Conservation (phyloP, 2,113 vertebrate genomes). For the Chlorodrepanis virens region DNA sequence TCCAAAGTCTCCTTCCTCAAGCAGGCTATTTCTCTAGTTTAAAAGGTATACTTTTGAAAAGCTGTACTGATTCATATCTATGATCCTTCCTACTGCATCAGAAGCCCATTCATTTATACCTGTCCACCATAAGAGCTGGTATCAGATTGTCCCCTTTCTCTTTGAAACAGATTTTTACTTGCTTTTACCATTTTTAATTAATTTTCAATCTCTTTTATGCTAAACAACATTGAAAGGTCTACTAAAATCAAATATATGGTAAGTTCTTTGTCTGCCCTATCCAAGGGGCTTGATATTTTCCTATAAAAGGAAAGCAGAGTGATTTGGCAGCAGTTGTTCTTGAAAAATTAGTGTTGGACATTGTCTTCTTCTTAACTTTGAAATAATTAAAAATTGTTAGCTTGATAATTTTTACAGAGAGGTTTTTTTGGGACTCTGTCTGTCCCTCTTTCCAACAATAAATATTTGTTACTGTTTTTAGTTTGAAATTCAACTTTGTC, state of each 20-base stretch:
- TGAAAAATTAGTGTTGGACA: neutral
- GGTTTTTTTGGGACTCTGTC: neutral
- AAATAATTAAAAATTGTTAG: neutral
- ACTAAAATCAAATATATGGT: neutral
- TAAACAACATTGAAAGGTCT: neutral
- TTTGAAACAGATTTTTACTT: neutral
- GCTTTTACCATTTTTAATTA: neutral
- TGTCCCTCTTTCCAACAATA: neutral
- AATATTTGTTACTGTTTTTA: neutral
- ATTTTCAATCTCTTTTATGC: neutral
- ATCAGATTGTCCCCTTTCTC: neutral
- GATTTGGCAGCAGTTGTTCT: neutral
- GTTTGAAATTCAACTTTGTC: neutral
- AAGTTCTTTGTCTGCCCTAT: neutral
- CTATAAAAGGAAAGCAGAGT: neutral
- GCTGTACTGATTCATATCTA: neutral
- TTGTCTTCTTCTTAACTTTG: neutral
- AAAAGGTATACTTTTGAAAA: neutral
- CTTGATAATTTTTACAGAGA: neutral
- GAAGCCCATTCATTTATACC: neutral
- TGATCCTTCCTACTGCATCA: neutral
- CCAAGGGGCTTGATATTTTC: neutral
- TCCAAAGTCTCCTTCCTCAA: neutral
- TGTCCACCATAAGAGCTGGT: neutral
- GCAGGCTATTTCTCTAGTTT: neutral